Conservation (phyloP, 2,113 vertebrate species). For the Polypterus senegalus region DNA sequence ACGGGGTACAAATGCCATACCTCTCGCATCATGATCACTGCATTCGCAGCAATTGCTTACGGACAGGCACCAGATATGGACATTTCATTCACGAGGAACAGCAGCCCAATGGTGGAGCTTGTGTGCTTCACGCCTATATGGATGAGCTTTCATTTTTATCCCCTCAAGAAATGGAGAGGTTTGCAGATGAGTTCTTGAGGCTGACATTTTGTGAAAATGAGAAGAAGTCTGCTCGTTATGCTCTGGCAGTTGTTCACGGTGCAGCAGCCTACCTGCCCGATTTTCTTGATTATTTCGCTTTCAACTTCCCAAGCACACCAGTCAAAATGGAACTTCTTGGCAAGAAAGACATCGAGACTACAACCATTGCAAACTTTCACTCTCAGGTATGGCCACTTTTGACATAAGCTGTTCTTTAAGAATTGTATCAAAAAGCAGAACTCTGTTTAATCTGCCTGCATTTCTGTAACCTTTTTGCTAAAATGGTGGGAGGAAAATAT, state of each 20-base stretch:
- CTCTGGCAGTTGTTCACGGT: slow-evolving; percentile 83
- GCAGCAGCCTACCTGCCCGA: slow-evolving; percentile 89
- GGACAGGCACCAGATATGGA: slow-evolving; percentile 71
- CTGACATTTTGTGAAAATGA: slow-evolving; percentile 81
- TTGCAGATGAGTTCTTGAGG: slow-evolving; percentile 83
- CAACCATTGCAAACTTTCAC: slow-evolving; percentile 92
- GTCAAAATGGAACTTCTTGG: slow-evolving; percentile 97
- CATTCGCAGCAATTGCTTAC: slow-evolving; percentile 79
- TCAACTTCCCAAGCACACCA: slow-evolving; percentile 93
- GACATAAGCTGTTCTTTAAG: too few species aligned
- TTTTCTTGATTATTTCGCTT: slow-evolving; percentile 97
- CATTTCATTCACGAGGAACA: slow-evolving; percentile 85
- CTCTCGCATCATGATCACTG: slow-evolving; percentile 85
- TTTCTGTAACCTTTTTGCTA: too few species aligned
- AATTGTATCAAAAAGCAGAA: too few species aligned
- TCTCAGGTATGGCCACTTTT: slow-evolving; percentile 63
- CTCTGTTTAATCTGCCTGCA: too few species aligned
- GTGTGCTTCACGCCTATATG: slow-evolving; percentile 86
- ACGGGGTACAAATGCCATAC: slow-evolving; percentile 64
- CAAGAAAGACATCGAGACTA: slow-evolving; percentile 98
- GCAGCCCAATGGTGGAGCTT: slow-evolving; percentile 86
- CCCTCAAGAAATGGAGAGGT: slow-evolving; percentile 78
- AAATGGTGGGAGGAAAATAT: too few species aligned
- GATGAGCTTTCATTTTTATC: slow-evolving; percentile 85
- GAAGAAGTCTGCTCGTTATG: slow-evolving; percentile 75